Evolutionary conservation across 2,113 vertebrate genomes (phyloP).

Genomic region (Xyliphius kryptos): DNA sequence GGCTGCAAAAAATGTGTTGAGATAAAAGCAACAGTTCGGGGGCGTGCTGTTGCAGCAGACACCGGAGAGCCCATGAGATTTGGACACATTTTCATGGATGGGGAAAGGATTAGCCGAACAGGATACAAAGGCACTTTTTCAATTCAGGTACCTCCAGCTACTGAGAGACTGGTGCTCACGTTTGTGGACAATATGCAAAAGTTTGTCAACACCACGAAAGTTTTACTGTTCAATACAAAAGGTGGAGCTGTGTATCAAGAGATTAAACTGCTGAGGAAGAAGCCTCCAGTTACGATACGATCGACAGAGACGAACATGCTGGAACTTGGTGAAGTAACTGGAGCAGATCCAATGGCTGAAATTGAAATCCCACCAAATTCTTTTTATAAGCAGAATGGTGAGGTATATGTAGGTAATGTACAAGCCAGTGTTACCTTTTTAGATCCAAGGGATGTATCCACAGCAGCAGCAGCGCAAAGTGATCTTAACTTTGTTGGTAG

Average conservation of each 20-base stretch:
- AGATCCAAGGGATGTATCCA: slow-evolving; percentile 83
- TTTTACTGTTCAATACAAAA: slow-evolving; percentile 85
- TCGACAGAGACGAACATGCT: slow-evolving; percentile 75
- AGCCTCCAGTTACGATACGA: slow-evolving; percentile 74
- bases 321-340: slow-evolving; percentile 77
- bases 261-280: slow-evolving; percentile 82
- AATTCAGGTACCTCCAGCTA: slow-evolving; percentile 79
- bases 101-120: slow-evolving; percentile 79
- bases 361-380: slow-evolving; percentile 85
- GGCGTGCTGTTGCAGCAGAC: slow-evolving; percentile 82
- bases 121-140: slow-evolving; percentile 97
- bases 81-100: slow-evolving; percentile 87
- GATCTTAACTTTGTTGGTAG: slow-evolving; percentile 86
- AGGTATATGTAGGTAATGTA: slow-evolving; percentile 81
- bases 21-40: slow-evolving; percentile 76
- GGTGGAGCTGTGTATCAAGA: slow-evolving; percentile 91
- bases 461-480: slow-evolving; percentile 79
- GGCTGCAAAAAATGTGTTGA: slow-evolving; percentile 85
- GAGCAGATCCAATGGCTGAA: slow-evolving; percentile 79
- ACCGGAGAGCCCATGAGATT: slow-evolving; percentile 90
- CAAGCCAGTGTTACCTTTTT: slow-evolving; percentile 91
- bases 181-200: slow-evolving; percentile 93
- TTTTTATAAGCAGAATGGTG: slow-evolving; percentile 87
- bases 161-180: slow-evolving; percentile 85
- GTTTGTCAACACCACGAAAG: slow-evolving; percentile 94